A percentile compares a stretch with the other conserved stretches of the same genome.
Evolutionary conservation across 2,113 vertebrate species (phyloP).

Genomic region (Ceratotherium simum): DNA sequence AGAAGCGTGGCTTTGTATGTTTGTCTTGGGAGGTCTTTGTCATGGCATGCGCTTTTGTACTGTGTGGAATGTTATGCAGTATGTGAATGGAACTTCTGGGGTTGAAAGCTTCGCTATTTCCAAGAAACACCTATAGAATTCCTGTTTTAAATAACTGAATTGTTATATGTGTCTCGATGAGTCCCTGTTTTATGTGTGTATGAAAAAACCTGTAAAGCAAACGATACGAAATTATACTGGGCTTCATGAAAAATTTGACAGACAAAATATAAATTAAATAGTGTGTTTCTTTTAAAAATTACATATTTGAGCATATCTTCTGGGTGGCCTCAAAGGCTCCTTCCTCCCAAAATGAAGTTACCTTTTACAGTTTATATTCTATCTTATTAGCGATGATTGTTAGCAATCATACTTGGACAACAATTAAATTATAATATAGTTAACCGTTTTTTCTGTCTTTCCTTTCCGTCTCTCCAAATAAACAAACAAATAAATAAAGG

Average conservation of each 20-base stretch:
- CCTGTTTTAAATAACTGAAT: neutral
- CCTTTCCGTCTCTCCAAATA: neutral
- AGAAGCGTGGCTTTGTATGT: slow-evolving; percentile 8
- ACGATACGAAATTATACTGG: neutral
- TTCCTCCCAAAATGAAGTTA: slow-evolving; percentile 13
- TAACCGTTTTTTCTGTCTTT: neutral
- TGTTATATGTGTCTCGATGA: neutral
- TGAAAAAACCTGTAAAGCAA: neutral
- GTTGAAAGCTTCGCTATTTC: neutral
- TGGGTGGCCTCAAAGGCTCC: neutral
- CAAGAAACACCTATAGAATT: neutral
- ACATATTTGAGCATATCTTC: neutral
- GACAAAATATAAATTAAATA: neutral
- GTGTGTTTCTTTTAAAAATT: slow-evolving; percentile 40
- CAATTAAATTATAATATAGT: slow-evolving; percentile 45
- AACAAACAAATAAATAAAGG: slow-evolving; percentile 38
- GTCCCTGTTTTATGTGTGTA: neutral
- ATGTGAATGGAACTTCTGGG: neutral
- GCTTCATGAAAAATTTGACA: slow-evolving; percentile 34
- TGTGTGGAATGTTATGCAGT: neutral
- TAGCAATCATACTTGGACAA: slow-evolving; percentile 18
- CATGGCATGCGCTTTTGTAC: slow-evolving; percentile 47
- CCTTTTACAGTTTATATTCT: slow-evolving; percentile 30
- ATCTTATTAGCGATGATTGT: slow-evolving; percentile 1
- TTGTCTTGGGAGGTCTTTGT: slow-evolving; percentile 74